phyloP scores from a whole-genome alignment of 2,888 invertebrate genomes.

The Catocala sponsa region DNA sequence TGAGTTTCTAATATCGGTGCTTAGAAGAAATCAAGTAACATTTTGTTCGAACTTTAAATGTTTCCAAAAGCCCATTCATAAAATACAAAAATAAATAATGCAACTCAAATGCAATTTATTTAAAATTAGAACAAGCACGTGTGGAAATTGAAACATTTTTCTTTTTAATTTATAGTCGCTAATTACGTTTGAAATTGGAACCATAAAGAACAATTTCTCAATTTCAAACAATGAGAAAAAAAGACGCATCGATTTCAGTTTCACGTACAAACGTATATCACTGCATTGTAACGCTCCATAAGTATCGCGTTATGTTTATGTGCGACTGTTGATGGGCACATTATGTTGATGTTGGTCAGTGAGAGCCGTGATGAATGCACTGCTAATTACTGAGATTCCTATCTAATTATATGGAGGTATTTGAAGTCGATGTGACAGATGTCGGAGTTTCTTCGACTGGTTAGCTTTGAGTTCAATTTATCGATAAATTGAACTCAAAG shows the following conservation, averaged over 20 bases:
- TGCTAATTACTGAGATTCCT: slow-evolving; percentile 53
- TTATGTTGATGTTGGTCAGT: slow-evolving; percentile 58
- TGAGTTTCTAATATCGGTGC: too few relatives aligned
- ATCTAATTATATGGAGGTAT: slow-evolving; percentile 47
- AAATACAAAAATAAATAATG: background rate
- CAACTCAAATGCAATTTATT: background rate
- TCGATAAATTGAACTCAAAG: too few relatives aligned
- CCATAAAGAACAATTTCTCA: slow-evolving; percentile 28
- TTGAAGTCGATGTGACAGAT: slow-evolving; percentile 33
- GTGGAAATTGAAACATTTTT: background rate
- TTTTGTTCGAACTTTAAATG: background rate
- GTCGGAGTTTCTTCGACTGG: slow-evolving; percentile 1
- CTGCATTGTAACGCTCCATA: slow-evolving; percentile 52
- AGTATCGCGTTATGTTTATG: slow-evolving; percentile 49
- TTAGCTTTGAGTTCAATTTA: too few relatives aligned
- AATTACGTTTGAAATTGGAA: background rate
- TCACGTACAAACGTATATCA: slow-evolving; percentile 33
- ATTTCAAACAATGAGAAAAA: slow-evolving; percentile 23
- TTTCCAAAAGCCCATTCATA: too few relatives aligned
- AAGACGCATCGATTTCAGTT: slow-evolving; percentile 38
- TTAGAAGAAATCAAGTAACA: background rate
- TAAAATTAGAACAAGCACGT: background rate
- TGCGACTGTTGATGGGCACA: slow-evolving; percentile 52
- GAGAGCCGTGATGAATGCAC: slow-evolving; percentile 53
- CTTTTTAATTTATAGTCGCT: too few relatives aligned